These are phyloP conservation scores for Drosophila macrospina DNA, from an alignment of 2,888 invertebrate species.

Conservation along the genomic window DNA sequence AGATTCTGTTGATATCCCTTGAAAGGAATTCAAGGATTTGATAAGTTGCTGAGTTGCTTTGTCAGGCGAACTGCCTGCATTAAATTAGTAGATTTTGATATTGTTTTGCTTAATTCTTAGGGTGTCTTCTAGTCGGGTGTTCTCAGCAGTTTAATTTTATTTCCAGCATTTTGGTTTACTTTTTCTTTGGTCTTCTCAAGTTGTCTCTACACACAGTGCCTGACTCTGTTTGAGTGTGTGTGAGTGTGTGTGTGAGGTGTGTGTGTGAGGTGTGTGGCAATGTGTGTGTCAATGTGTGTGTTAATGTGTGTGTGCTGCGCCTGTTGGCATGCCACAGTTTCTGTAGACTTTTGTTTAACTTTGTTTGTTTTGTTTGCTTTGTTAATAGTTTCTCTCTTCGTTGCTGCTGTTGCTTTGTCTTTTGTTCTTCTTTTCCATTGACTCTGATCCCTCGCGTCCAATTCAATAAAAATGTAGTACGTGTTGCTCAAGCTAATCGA, in stretches of 20 bases:
- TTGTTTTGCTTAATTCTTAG: background rate
- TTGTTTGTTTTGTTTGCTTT: conserved; percentile 55
- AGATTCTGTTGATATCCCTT: conserved; percentile 1
- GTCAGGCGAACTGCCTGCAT: background rate
- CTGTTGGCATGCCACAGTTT: conserved; percentile 39
- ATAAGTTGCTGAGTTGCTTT: background rate
- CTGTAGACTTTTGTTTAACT: conserved; percentile 34
- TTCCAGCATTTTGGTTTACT: background rate
- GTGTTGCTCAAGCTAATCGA: conserved; percentile 68
- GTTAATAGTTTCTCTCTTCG: conserved; percentile 56
- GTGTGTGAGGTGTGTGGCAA: too few relatives aligned
- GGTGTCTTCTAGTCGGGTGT: conserved; percentile 1
- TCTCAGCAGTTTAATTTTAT: conserved; percentile 5
- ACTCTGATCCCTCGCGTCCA: conserved; percentile 40
- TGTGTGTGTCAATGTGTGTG: background rate
- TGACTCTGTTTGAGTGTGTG: background rate
- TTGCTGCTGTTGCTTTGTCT: conserved; percentile 17
- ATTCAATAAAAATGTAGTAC: conserved; percentile 63
- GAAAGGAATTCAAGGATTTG: background rate
- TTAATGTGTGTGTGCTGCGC: background rate
- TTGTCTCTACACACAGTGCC: conserved; percentile 13
- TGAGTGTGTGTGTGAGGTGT: background rate
- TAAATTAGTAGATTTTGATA: background rate
- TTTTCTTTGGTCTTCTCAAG: conserved; percentile 13
- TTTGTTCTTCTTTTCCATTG: conserved; percentile 3